Conservation (phyloP, 2,797 vertebrate species). For the Acanthurus leucopareius region DNA sequence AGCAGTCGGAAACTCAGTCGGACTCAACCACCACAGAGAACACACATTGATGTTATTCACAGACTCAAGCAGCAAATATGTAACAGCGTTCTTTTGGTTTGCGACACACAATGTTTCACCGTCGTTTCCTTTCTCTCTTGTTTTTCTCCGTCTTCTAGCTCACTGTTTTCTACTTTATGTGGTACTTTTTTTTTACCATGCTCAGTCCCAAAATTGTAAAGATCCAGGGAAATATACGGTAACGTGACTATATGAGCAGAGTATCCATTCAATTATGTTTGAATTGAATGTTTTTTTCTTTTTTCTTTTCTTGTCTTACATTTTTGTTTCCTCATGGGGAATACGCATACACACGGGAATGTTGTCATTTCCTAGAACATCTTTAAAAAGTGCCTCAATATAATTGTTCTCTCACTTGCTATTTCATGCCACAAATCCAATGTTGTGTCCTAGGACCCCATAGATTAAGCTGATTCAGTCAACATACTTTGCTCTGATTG, state of each 20-base stretch:
- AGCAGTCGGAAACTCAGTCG: slow-evolving; percentile 86
- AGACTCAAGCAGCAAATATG: slow-evolving; percentile 58
- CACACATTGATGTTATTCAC: slow-evolving; percentile 77
- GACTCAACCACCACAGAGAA: slow-evolving; percentile 79
- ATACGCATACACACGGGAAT: slow-evolving; percentile 70
- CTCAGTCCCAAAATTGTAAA: slow-evolving; percentile 75
- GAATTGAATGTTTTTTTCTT: slow-evolving; percentile 65
- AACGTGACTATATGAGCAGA: slow-evolving; percentile 53
- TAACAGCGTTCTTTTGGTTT: slow-evolving; percentile 59
- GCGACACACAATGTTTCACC: slow-evolving; percentile 42
- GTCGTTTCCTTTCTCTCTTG: slow-evolving; percentile 40
- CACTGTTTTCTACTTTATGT: slow-evolving; percentile 51
- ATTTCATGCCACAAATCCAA: slow-evolving; percentile 70
- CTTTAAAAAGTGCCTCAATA: slow-evolving; percentile 90
- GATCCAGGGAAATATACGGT: slow-evolving; percentile 38
- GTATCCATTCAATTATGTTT: slow-evolving; percentile 68
- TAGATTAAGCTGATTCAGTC: slow-evolving; percentile 48
- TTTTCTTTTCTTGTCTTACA: slow-evolving; percentile 38
- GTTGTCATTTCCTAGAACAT: slow-evolving; percentile 82
- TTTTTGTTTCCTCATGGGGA: slow-evolving; percentile 66
- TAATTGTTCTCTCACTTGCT: slow-evolving; percentile 80
- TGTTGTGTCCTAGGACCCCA: slow-evolving; percentile 51
- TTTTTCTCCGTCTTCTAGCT: slow-evolving; percentile 43
- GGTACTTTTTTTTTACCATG: slow-evolving; percentile 62
- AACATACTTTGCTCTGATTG: slow-evolving; percentile 45